Evolutionary conservation across 2,113 vertebrate genomes (phyloP).

Genomic region (Pyxicephalus adspersus): DNA sequence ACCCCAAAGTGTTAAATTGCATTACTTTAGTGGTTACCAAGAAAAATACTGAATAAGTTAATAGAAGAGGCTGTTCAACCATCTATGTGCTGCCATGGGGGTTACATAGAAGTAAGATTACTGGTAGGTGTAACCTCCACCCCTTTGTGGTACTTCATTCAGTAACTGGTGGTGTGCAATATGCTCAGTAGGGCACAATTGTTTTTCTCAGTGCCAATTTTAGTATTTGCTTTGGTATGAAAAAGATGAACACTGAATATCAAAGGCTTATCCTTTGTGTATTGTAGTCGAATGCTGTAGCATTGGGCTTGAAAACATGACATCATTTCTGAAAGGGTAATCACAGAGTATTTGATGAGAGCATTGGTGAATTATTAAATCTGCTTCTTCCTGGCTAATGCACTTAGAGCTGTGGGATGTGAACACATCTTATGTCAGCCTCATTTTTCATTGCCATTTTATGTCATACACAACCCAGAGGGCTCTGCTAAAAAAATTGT

Average conservation of each 20-base stretch:
- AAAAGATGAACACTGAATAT: background rate
- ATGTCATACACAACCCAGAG: conserved; percentile 2
- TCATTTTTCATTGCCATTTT: background rate
- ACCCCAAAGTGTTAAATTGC: too few species aligned
- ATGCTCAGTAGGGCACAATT: too few species aligned
- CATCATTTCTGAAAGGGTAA: conserved; percentile 16
- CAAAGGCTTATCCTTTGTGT: background rate
- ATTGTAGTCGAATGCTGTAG: background rate
- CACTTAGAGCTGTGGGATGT: conserved; percentile 14
- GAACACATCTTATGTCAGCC: conserved; percentile 10
- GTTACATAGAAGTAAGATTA: too few species aligned
- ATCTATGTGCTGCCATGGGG: too few species aligned
- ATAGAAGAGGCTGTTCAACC: too few species aligned
- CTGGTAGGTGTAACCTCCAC: too few species aligned
- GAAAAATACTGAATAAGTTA: too few species aligned
- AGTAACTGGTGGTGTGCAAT: background rate
- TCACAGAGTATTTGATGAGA: background rate
- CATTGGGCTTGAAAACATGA: background rate
- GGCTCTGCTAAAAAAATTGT: background rate
- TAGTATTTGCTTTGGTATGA: background rate
- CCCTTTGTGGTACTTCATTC: background rate
- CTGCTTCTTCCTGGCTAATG: conserved; percentile 35
- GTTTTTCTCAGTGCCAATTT: background rate
- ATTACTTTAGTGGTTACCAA: too few species aligned
- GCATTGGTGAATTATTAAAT: conserved; percentile 39